Evolutionary conservation across 2,888 invertebrate genomes (phyloP), one percentile per base, ranked within the genome.

Genomic region (Scrobipalpa costella): DNA sequence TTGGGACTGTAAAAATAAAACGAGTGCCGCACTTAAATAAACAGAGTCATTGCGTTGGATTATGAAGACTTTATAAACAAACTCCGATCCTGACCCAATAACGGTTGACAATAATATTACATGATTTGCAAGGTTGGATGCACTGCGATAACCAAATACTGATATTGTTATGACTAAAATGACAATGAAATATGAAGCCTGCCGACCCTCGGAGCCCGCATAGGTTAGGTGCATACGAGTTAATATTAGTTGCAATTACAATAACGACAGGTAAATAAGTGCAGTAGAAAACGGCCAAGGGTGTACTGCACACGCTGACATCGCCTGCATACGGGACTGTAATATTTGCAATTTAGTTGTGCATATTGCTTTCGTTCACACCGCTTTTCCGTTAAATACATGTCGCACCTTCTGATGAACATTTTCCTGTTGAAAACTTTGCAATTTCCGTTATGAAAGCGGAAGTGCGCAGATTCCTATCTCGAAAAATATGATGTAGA

Each of bases 261-360:
- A 78, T 74, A 69, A 69, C 66, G 74, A 76, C 74, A 74, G 69
- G 71, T 72, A 74, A 74, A 77, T 77, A 77, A 74, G 67, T 71
- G 66, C 55, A 72, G 70, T 75, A 77, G 76, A 83, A 82, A 74
- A 78, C 78, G 79, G 80, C 79, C 83, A 85, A 85, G 86, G 84
- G 70, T 55, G 33, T 33, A n/a, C 34, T 34, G 33, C 55, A 55
- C 8, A n/a, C 13, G 15, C 15, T 34, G 9, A 55, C 34, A 34
- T 55, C 15, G 34, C 34, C 55, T 19, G 49, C 49, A 49, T 49
- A 27, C 13, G 27, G 27, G 27, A 2, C 27, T 27, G 27, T 27
- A 5, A 27, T 27, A 27, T 27, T 27, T 27, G 27, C 27, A 27
- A n/a, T 44, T n/a, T 44, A n/a, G 7, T 15, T 44, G n/a, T 44